A percentile compares a stretch with the other conserved stretches of the same genome.
Conservation (phyloP, 1,140 invertebrate species). For the Aleiodes sp. region DNA sequence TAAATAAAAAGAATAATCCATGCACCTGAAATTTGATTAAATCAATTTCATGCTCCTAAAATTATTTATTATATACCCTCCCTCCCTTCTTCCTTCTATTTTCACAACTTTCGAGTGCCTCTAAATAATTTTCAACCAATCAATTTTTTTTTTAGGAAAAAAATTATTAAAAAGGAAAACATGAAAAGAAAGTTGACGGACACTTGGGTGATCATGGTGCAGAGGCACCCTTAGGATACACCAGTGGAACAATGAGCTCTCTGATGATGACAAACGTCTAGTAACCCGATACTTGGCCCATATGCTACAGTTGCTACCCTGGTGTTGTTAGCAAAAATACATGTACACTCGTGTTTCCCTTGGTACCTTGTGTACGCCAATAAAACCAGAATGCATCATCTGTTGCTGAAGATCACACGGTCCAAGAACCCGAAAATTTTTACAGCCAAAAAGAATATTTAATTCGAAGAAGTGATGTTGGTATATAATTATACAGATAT, state of each 20-base stretch:
- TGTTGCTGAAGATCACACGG: slow-evolving; percentile 15
- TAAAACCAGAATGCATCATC: not conserved
- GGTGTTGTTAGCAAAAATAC: slow-evolving; percentile 48
- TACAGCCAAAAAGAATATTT: not conserved
- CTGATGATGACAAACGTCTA: slow-evolving; percentile 65
- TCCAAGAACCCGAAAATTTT: not conserved
- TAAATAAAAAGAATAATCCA: too few relatives aligned
- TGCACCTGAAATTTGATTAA: too few relatives aligned
- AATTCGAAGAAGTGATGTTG: not conserved
- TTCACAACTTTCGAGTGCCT: not conserved
- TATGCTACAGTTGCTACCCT: slow-evolving; percentile 55
- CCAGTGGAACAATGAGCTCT: slow-evolving; percentile 56
- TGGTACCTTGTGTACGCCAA: slow-evolving; percentile 4
- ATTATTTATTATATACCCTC: too few relatives aligned
- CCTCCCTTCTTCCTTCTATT: too few relatives aligned
- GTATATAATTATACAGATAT: slow-evolving; percentile 1
- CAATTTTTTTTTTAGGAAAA: too few relatives aligned
- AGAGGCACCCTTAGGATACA: slow-evolving; percentile 43
- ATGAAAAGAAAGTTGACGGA: slow-evolving; percentile 47
- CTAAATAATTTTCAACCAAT: too few relatives aligned
- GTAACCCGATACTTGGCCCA: slow-evolving; percentile 61
- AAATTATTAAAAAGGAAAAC: slow-evolving; percentile 22
- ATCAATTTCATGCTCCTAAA: too few relatives aligned
- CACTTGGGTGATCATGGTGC: slow-evolving; percentile 45
- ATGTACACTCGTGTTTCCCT: not conserved